Conservation (phyloP, 2,888 invertebrate species). For the Chloromyia formosa region DNA sequence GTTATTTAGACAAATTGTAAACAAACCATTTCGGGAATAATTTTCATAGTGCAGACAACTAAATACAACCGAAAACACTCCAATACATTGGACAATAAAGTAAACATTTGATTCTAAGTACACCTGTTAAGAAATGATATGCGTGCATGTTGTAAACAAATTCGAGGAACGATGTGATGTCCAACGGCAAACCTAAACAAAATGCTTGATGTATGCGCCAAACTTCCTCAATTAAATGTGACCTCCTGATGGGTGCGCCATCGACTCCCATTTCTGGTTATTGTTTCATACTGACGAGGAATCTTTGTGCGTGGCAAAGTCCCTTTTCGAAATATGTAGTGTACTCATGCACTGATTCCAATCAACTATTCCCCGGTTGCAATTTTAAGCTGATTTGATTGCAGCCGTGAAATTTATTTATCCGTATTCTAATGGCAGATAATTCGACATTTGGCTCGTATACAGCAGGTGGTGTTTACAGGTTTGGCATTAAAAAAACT, state of each 20-base stretch:
- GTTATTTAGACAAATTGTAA: slow-evolving; percentile 18
- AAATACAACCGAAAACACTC: neutral
- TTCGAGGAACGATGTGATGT: slow-evolving; percentile 37
- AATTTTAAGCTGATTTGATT: slow-evolving; percentile 25
- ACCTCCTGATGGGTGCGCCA: slow-evolving; percentile 33
- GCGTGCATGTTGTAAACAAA: slow-evolving; percentile 38
- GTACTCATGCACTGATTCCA: no score
- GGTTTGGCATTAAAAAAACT: no score
- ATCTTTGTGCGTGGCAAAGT: neutral
- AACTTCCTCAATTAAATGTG: slow-evolving; percentile 45
- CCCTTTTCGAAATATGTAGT: neutral
- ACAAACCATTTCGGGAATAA: slow-evolving; percentile 24
- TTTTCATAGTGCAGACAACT: slow-evolving; percentile 12
- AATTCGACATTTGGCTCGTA: no score
- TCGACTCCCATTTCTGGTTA: slow-evolving; percentile 25
- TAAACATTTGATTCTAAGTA: slow-evolving; percentile 37
- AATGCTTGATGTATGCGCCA: slow-evolving; percentile 44
- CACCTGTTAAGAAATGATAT: slow-evolving; percentile 44
- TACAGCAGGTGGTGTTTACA: no score
- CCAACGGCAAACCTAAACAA: slow-evolving; percentile 45
- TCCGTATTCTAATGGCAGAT: neutral
- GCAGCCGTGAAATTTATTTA: slow-evolving; percentile 10
- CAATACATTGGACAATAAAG: slow-evolving; percentile 31
- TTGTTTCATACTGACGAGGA: slow-evolving; percentile 6
- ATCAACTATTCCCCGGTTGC: slow-evolving; percentile 22